Evolutionary conservation across 2,113 vertebrate species (phyloP), one percentile per base, ranked within the genome.

Genomic region (Crotophaga sulcirostris): DNA sequence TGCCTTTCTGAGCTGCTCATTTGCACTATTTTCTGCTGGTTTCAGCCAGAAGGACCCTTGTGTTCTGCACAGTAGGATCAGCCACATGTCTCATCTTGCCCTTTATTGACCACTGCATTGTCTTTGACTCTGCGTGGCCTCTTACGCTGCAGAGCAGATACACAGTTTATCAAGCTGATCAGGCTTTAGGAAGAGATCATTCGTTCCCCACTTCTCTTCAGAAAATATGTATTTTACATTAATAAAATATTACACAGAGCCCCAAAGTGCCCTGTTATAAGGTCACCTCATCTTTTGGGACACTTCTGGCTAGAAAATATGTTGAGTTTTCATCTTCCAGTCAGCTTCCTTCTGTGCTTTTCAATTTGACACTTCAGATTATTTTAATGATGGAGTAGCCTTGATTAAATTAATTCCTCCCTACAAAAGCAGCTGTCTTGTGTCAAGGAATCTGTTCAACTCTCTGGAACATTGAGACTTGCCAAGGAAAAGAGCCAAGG

Each of bases 361-460:
- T 38, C 96, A 89, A 94, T 90, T 83, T 91, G 80, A 85, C 67
- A 51, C 59, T 82, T 93, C 21, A 6, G 94, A 78, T 58, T 94
- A 79, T 89, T 96, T 93, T 96, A 97, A 96, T 72, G 90, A 92
- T 49, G 67, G 45, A 93, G 38, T 51, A 26, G 33, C 90, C 91
- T 87, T n/a, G 84, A 84, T 73, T 94, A 77, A 96, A 96, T 90
- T 93, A 91, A 91, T 95, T 93, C 89, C 45, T 95, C 44, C 60
- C 84, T 58, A 85, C 59, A 93, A 90, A 93, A 56, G 69, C 87
- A 89, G 79, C 90, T 94, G 70, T 73, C 93, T 97, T 24, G 68
- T 95, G 87, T 75, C 85, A 96, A 24, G 49, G 93, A 73, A 88
- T 93, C 74, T 97, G 78, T 94, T 96, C 90, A 91, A 73, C 94